These are phyloP conservation scores for Cyrtorhinus lividipennis DNA, from an alignment of 1,140 invertebrate species.

Conservation along the genomic window DNA sequence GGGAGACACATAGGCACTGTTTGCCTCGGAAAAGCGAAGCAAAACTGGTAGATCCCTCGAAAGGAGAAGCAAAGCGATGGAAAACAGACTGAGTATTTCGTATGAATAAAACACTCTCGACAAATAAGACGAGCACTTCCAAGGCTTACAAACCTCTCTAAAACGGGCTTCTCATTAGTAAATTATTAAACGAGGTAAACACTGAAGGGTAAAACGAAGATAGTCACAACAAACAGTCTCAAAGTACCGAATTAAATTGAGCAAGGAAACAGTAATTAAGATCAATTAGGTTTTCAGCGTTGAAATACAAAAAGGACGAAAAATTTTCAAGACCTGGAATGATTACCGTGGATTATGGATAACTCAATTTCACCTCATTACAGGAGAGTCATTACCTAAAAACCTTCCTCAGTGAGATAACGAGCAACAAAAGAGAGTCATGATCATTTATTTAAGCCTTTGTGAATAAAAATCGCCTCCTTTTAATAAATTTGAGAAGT, in stretches of 20 bases:
- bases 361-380: too few relatives aligned
- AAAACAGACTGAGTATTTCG: background rate
- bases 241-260: background rate
- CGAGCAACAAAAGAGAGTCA: too few relatives aligned
- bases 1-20: background rate
- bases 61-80: background rate
- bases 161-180: background rate
- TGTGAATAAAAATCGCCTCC: too few relatives aligned
- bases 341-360: background rate
- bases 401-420: too few relatives aligned
- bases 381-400: too few relatives aligned
- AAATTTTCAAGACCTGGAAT: background rate
- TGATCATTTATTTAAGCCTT: too few relatives aligned
- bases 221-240: background rate
- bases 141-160: background rate
- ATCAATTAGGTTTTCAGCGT: background rate
- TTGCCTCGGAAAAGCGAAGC: background rate
- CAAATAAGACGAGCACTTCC: background rate
- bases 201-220: background rate
- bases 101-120: background rate
- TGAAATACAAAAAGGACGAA: background rate
- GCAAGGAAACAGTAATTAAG: background rate
- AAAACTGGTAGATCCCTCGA: background rate
- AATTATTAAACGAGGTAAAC: background rate
- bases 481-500: too few relatives aligned